These are phyloP conservation scores for Mirza zaza DNA, from an alignment of 2,113 vertebrate genomes.

Conservation along the genomic window DNA sequence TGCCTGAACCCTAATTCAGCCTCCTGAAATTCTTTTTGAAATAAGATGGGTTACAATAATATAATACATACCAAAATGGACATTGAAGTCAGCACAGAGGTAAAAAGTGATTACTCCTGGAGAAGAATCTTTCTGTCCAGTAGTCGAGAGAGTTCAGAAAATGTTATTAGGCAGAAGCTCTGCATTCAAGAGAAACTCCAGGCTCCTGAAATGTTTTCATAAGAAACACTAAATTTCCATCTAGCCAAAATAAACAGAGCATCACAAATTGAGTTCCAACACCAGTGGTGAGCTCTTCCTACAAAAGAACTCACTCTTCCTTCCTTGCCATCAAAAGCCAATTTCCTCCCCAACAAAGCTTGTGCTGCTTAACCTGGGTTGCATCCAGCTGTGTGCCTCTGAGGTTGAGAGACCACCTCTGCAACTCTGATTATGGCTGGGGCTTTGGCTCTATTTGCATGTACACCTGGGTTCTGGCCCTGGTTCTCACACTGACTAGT, in stretches of 20 bases:
- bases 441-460: background rate
- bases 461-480: background rate
- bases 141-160: conserved; percentile 30
- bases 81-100: background rate
- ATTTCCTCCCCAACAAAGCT: conserved; percentile 31
- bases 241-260: conserved; percentile 18
- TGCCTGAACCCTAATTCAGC: background rate
- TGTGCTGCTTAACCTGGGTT: background rate
- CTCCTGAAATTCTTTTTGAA: conserved; percentile 27
- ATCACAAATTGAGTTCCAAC: conserved; percentile 15
- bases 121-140: background rate
- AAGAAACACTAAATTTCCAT: background rate
- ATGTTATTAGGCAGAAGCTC: background rate
- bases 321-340: conserved; percentile 36
- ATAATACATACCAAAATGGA: background rate
- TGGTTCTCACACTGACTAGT: background rate
- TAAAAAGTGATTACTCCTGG: background rate
- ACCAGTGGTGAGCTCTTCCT: background rate
- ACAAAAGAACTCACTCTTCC: background rate
- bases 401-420: background rate
- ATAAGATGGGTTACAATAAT: conserved; percentile 19
- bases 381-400: background rate
- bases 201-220: background rate
- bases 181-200: background rate
- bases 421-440: background rate